Conservation (phyloP, 2,888 invertebrate genomes). For the Saturnia japonica region DNA sequence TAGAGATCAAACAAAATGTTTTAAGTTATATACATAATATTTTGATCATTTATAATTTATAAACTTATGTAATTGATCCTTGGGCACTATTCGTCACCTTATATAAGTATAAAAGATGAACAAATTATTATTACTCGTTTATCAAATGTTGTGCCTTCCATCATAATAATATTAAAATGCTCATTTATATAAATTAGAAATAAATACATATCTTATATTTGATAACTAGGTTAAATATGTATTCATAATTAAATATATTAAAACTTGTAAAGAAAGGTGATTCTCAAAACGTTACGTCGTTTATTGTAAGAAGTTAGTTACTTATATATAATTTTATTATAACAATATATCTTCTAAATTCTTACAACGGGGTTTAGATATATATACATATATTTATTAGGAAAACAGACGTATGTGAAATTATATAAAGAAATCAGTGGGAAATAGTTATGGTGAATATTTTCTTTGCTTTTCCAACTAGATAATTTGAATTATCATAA, state of each 20-base stretch:
- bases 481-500: not conserved
- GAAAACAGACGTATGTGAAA: not conserved
- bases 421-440: not conserved
- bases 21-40: conserved; percentile 37
- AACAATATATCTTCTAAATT: not conserved
- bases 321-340: not conserved
- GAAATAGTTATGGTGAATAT: not conserved
- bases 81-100: conserved; percentile 10
- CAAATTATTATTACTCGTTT: conserved; percentile 45
- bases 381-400: not conserved
- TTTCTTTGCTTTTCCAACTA: not conserved
- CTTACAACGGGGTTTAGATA: not conserved
- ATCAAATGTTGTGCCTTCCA: conserved; percentile 57
- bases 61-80: conserved; percentile 28
- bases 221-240: conserved; percentile 29
- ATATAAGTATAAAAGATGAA: conserved; percentile 31
- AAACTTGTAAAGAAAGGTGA: not conserved
- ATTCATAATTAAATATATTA: conserved; percentile 5
- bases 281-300: not conserved
- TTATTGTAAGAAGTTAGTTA: not conserved
- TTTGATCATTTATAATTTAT: not conserved
- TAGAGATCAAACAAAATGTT: conserved; percentile 54
- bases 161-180: conserved; percentile 51
- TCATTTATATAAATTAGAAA: conserved; percentile 53
- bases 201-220: conserved; percentile 48